Evolutionary conservation across 2,888 invertebrate species (phyloP), one percentile per base, ranked within the genome.

Genomic region (Euzophera pinguis): DNA sequence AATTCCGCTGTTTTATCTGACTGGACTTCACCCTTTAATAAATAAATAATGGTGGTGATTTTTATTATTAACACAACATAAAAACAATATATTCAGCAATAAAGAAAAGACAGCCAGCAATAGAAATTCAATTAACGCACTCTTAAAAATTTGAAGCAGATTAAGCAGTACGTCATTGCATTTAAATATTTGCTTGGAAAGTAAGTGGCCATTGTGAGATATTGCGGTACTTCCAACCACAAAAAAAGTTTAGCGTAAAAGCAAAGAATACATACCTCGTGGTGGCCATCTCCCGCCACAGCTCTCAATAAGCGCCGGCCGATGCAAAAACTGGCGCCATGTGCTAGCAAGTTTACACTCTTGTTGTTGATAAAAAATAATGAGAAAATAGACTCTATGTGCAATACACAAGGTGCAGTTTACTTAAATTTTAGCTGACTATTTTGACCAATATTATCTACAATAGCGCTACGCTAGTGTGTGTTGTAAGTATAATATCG

Each of bases 191-290:
- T 38, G 41, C 41, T 37, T 50, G 50, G 55, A 59, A 59, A 57
- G 57, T 51, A 59, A 57, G 57, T 51, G 34, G 52, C 52, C 60
- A 54, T 54, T 55, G 63, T 65, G 71, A 68, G 75, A 75, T 75
- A 71, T 68, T 68, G 63, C 64, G 64, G 56, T 56, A 51, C n/a
- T n/a, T n/a, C 38, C 50, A 56, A 54, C 59, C 56, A 60, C 48
- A 56, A 60, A 42, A 60, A 58, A 63, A 58, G 64, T 64, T 60
- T 45, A 55, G 34, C 49, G 45, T 47, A 54, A 58, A 54, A 47
- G 61, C 56, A 65, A 74, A 78, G 75, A 76, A 78, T 74, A 74
- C 68, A 57, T 64, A 61, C 67, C 65, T 64, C 69, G 68, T 69
- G 71, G 68, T 59, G 57, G 50, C 43, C 39, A 47, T 22, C 22